Conservation (phyloP, 1,140 invertebrate species). For the Caenorhabditis elegans region WBcel235 BX284604.4:13172001-13172500, state of each 20-base stretch:
- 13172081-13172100: too few relatives aligned
- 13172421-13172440: conserved; percentile 60
- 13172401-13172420: conserved; percentile 63
- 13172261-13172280: conserved; percentile 63
- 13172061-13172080: too few relatives aligned
- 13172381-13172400: conserved; percentile 63
- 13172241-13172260: conserved; percentile 65
- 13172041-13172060: too few relatives aligned
- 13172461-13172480: conserved; percentile 60
- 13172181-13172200: conserved; percentile 65
- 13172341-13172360: conserved; percentile 66
- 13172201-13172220: conserved; percentile 62
- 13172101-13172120: not conserved
- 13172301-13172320: conserved; percentile 66
- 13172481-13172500: conserved; percentile 45
- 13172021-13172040: too few relatives aligned
- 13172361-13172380: conserved; percentile 66
- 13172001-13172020: too few relatives aligned
- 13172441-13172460: conserved; percentile 65
- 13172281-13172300: conserved; percentile 64
- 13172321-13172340: conserved; percentile 65
- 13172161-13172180: not conserved
- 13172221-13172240: conserved; percentile 65
- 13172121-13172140: too few relatives aligned
- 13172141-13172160: too few relatives aligned